Conservation (phyloP, 2,888 invertebrate genomes). For the Ephialtes manifestator region DNA sequence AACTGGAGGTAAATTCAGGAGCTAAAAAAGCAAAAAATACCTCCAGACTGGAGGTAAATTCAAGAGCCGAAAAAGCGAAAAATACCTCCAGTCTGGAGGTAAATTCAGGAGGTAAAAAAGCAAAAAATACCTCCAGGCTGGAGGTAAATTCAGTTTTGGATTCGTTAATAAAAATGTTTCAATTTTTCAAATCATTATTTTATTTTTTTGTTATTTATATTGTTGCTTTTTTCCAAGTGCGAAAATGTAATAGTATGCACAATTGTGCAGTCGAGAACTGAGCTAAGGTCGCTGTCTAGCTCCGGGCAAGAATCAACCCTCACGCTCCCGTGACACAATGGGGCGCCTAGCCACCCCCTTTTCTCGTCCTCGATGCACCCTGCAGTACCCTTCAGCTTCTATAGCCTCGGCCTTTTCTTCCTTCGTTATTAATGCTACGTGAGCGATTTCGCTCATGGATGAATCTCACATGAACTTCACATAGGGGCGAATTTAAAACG, state of each 20-base stretch:
- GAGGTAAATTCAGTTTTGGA: no score
- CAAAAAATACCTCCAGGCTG: no score
- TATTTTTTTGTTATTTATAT: conserved; percentile 27
- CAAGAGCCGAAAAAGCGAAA: no score
- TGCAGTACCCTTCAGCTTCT: conserved; percentile 12
- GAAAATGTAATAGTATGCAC: conserved; percentile 22
- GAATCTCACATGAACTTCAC: conserved; percentile 8
- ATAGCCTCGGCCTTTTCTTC: conserved; percentile 36
- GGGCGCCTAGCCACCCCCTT: conserved; percentile 50
- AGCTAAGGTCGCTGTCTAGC: conserved; percentile 49
- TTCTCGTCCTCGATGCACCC: conserved; percentile 47
- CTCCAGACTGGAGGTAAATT: no score
- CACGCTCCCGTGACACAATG: conserved; percentile 58
- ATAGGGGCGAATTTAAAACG: neutral
- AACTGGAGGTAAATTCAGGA: no score
- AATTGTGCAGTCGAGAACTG: conserved; percentile 34
- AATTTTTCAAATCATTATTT: neutral
- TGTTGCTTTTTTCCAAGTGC: conserved; percentile 18
- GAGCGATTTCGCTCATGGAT: conserved; percentile 74
- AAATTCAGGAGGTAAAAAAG: no score
- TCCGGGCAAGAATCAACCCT: conserved; percentile 49
- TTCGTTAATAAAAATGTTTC: no score
- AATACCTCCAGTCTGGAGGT: no score
- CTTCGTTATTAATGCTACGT: conserved; percentile 76
- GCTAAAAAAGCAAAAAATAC: no score